A percentile compares a stretch with the other conserved stretches of the same genome.
These are phyloP conservation scores for Patella caerulea DNA, from an alignment of 2,888 invertebrate species.

Conservation along the genomic window DNA sequence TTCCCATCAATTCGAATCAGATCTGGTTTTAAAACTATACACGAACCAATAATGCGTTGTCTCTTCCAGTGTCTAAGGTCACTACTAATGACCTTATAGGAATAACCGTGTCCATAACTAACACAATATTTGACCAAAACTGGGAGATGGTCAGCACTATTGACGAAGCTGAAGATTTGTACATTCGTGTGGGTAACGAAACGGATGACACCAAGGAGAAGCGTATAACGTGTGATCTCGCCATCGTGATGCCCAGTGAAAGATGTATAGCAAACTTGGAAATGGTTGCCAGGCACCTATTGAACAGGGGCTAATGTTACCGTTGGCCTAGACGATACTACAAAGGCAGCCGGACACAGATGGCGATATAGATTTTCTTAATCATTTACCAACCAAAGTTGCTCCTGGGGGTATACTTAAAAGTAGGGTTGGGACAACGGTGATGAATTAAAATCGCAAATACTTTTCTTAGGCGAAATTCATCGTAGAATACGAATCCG, in stretches of 20 bases:
- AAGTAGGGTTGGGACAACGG: too few species aligned
- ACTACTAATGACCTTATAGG: background rate
- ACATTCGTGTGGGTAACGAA: background rate
- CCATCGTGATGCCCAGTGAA: background rate
- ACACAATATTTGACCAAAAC: constrained; percentile 8
- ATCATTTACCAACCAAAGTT: too few species aligned
- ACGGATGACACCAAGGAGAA: background rate
- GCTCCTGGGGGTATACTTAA: too few species aligned
- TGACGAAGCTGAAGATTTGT: background rate
- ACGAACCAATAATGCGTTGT: background rate
- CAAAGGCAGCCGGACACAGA: constrained; percentile 1
- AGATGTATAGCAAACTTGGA: constrained; percentile 3
- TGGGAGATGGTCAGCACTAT: background rate
- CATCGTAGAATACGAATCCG: too few species aligned
- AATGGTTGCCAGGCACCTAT: background rate
- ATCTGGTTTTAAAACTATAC: background rate
- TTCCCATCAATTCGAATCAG: background rate
- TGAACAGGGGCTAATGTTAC: background rate
- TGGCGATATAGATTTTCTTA: background rate
- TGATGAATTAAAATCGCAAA: too few species aligned
- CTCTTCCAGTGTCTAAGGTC: background rate
- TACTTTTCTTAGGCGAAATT: too few species aligned
- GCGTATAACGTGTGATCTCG: background rate
- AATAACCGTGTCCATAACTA: background rate
- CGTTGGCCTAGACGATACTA: background rate